These are phyloP conservation scores for Acanthochromis polyacanthus DNA, from an alignment of 2,113 vertebrate genomes.

Conservation along the genomic window DNA sequence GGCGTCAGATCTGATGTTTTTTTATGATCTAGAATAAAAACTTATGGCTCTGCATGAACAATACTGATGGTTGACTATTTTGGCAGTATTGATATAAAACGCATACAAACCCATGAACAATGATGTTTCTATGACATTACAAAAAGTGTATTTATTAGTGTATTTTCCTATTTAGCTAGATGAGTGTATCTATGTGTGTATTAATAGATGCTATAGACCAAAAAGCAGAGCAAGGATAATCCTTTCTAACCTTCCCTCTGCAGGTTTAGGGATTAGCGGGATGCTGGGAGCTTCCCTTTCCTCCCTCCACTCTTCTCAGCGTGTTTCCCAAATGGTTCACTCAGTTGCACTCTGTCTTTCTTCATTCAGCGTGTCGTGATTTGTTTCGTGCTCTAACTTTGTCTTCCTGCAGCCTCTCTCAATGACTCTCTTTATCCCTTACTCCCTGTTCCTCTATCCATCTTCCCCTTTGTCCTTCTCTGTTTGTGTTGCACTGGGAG, in stretches of 20 bases:
- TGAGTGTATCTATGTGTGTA: conserved; percentile 37
- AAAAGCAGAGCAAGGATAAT: conserved; percentile 66
- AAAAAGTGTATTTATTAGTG: conserved; percentile 20
- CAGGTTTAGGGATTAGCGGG: conserved; percentile 71
- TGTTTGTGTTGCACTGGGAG: not conserved
- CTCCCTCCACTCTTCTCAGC: conserved; percentile 28
- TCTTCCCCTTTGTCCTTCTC: not conserved
- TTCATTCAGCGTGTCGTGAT: conserved; percentile 9
- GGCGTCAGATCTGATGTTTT: conserved; percentile 11
- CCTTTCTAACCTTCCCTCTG: conserved; percentile 69
- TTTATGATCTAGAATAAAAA: not conserved
- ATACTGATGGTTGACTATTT: not conserved
- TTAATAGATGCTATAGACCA: conserved; percentile 52
- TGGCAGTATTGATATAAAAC: not conserved
- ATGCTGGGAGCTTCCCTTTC: conserved; percentile 52
- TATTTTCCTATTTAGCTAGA: not conserved
- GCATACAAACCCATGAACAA: not conserved
- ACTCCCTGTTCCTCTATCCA: not conserved
- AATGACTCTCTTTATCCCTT: not conserved
- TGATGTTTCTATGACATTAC: not conserved
- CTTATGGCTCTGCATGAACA: not conserved
- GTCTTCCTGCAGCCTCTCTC: not conserved
- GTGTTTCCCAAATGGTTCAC: conserved; percentile 22
- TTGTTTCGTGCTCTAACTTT: not conserved
- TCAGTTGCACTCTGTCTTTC: conserved; percentile 37